A percentile compares a stretch with the other conserved stretches of the same genome.
Evolutionary conservation across 2,888 invertebrate genomes (phyloP).

Genomic region (Lithosia quadra): DNA sequence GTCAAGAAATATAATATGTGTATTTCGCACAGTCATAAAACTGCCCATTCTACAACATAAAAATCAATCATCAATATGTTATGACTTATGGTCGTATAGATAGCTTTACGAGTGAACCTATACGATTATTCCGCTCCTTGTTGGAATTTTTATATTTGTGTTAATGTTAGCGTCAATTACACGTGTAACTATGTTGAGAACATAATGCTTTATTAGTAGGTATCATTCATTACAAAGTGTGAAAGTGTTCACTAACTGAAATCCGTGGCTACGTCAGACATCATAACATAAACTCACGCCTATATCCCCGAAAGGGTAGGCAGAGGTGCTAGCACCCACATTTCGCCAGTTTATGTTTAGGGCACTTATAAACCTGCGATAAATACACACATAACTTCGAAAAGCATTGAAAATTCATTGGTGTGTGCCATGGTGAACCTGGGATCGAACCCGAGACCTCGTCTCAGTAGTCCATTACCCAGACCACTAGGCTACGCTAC

Average conservation of each 20-base stretch:
- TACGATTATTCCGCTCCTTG: slow-evolving; percentile 43
- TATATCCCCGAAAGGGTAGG: too few species aligned
- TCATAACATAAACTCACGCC: too few species aligned
- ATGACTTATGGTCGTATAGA: slow-evolving; percentile 48
- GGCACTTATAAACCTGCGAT: too few species aligned
- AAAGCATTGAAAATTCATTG: too few species aligned
- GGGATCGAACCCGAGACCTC: too few species aligned
- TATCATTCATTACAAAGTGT: slow-evolving; percentile 6
- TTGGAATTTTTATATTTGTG: slow-evolving; percentile 28
- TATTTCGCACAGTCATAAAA: slow-evolving; percentile 69
- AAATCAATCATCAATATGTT: slow-evolving; percentile 64
- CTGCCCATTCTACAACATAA: slow-evolving; percentile 56
- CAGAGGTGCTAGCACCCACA: too few species aligned
- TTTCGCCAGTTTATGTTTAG: too few species aligned
- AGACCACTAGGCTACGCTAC: too few species aligned
- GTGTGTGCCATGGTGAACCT: too few species aligned
- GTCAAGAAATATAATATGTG: slow-evolving; percentile 67
- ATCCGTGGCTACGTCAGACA: not conserved
- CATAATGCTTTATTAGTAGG: not conserved
- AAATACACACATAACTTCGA: too few species aligned
- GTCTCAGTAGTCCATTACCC: too few species aligned
- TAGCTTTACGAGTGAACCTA: slow-evolving; percentile 33
- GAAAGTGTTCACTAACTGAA: not conserved
- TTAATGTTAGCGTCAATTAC: slow-evolving; percentile 14
- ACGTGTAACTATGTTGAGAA: not conserved